Base-by-base conservation (phyloP, 2,888 invertebrate species). In the Polydrusus cervinus region DNA sequence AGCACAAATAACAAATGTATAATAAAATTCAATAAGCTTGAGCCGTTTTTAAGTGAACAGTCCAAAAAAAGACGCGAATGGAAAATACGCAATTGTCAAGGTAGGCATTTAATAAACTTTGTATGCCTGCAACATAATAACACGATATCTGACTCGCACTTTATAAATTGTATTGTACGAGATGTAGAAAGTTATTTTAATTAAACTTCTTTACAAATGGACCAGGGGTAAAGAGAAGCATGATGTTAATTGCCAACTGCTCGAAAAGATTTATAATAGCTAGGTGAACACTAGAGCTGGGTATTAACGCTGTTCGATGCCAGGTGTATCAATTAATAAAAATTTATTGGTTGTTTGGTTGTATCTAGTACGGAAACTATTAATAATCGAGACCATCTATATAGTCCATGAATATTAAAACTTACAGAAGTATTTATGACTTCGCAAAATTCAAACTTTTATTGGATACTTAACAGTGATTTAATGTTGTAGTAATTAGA, bases 251-350 rank as follows among this genome's bases (percentile, higher is more conserved):
- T 71, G 25, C 34, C 18, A 43, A 18, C 40, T 16, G 65, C 40
- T 45, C 20, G 11, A 40, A 49, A 62, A 30, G 62, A 71, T 71
- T 71, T 71, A 71, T 71, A 53, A 16, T n/a, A 25, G 40, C 49
- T 14, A 60, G 49, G 55, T 65, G 47, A 71, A 65, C 14, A 45
- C 60, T 67, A 67, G 53, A 73, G 51, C 67, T 60, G 73, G 61
- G 40, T 61, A 67, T 67, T 67, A 67, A 60, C 73, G 73, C 73
- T 71, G 71, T 71, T 71, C 65, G 65, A 57, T 71, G 71, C 65
- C 71, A 67, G 73, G 67, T 73, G 67, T 18, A 61, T 73, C 62
- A 67, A 67, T 67, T 73, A 67, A 51, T 51, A 72, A 62, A 67
- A 73, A 73, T 73, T 73, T 73, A 73, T 64, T 20, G 53, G 38